These are phyloP conservation scores for Thamnophis elegans DNA, from an alignment of 2,797 vertebrate species.

Conservation along the genomic window DNA sequence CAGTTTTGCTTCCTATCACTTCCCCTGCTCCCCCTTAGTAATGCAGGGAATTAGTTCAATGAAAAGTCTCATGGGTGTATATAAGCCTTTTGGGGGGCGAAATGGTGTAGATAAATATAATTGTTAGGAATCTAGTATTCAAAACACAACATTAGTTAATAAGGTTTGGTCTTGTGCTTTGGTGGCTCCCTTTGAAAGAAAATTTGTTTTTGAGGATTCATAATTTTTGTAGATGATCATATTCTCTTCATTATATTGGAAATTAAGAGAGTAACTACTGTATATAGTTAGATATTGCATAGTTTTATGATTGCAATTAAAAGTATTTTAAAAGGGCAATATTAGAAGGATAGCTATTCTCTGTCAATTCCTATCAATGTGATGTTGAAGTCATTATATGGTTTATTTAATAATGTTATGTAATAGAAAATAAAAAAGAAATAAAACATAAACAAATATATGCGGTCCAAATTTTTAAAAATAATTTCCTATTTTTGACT, in stretches of 20 bases:
- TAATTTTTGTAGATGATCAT: neutral
- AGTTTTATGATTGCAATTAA: neutral
- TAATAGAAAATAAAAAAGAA: neutral
- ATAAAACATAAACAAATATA: neutral
- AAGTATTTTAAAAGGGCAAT: neutral
- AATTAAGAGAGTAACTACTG: neutral
- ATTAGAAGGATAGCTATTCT: neutral
- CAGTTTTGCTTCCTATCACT: neutral
- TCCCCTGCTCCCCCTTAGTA: neutral
- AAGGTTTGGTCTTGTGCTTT: neutral
- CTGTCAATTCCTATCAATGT: neutral
- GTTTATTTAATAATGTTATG: neutral
- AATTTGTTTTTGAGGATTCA: neutral
- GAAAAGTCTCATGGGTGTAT: neutral
- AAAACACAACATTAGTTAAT: neutral
- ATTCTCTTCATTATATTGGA: neutral
- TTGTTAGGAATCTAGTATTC: neutral
- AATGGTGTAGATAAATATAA: neutral
- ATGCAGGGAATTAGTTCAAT: neutral
- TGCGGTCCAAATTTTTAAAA: neutral
- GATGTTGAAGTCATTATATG: neutral
- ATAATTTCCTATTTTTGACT: neutral
- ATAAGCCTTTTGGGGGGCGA: neutral
- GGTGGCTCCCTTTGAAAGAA: neutral
- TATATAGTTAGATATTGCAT: neutral